Percentiles rank a stretch among this genome's conserved stretches.
Conservation (phyloP, 2,888 invertebrate genomes). For the Aricia artaxerxes region DNA sequence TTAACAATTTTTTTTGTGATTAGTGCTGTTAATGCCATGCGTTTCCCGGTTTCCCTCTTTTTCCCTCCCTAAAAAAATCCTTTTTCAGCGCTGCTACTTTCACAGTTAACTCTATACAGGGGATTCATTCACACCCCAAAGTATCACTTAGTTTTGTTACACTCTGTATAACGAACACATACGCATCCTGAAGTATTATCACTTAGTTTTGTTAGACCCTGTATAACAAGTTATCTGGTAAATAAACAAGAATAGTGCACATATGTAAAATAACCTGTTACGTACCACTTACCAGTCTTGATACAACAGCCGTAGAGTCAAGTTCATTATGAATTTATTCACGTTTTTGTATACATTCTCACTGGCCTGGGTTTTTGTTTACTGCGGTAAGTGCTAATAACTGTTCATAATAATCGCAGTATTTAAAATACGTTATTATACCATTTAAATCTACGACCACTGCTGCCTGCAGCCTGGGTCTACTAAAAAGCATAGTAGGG, state of each 20-base stretch:
- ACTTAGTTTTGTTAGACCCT: background rate
- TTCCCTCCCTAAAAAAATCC: no score
- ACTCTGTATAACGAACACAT: background rate
- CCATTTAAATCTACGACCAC: background rate
- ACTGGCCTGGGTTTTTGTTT: constrained; percentile 17
- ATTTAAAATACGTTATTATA: background rate
- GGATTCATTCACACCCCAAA: no score
- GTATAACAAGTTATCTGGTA: background rate
- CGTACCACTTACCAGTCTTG: background rate
- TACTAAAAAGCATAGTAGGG: background rate
- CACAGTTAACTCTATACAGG: no score
- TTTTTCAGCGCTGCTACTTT: no score
- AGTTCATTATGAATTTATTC: constrained; percentile 12
- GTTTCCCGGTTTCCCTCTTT: no score
- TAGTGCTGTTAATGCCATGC: no score
- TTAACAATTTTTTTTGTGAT: no score
- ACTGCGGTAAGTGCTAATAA: constrained; percentile 9
- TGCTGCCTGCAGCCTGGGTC: background rate
- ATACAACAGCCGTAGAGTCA: background rate
- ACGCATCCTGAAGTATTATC: no score
- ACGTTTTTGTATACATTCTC: constrained; percentile 14
- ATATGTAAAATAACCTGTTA: background rate
- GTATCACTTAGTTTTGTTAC: no score
- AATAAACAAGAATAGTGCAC: constrained; percentile 15
- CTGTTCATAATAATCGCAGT: background rate